phyloP scores from a whole-genome alignment of 1,140 invertebrate species.

The Drosophila tropicalis region DNA sequence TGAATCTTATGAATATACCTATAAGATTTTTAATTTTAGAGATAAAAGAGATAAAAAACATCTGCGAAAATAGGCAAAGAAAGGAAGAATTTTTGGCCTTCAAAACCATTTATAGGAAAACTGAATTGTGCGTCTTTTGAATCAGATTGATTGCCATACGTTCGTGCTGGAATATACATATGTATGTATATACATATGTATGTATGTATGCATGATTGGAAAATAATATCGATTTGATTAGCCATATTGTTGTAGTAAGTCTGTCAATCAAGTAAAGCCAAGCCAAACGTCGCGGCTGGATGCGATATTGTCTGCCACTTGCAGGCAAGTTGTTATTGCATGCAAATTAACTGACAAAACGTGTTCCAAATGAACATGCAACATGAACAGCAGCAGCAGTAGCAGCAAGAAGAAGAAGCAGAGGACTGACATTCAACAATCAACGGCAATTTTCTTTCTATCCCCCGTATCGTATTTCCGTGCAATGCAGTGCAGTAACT shows the following conservation, averaged over 20 bases:
- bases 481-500: slow-evolving; percentile 25
- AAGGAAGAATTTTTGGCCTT: no score
- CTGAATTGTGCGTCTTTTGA: no score
- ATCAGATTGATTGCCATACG: no score
- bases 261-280: slow-evolving; percentile 11
- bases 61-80: no score
- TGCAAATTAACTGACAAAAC: slow-evolving; percentile 75
- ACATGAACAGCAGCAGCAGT: background rate
- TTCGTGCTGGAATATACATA: no score
- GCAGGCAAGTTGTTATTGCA: slow-evolving; percentile 46
- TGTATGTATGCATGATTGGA: background rate
- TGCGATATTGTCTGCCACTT: slow-evolving; percentile 14
- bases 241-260: slow-evolving; percentile 25
- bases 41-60: no score
- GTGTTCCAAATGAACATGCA: slow-evolving; percentile 5
- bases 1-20: no score
- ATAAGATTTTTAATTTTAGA: no score
- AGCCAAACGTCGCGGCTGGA: slow-evolving; percentile 15
- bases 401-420: no score
- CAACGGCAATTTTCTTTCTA: slow-evolving; percentile 45
- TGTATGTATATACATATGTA: no score
- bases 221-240: slow-evolving; percentile 6
- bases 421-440: slow-evolving; percentile 45
- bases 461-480: slow-evolving; percentile 1
- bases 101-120: no score